A percentile compares a stretch with the other conserved stretches of the same genome.
Evolutionary conservation across 2,888 invertebrate species (phyloP).

Genomic region (Bellardia bayeri): DNA sequence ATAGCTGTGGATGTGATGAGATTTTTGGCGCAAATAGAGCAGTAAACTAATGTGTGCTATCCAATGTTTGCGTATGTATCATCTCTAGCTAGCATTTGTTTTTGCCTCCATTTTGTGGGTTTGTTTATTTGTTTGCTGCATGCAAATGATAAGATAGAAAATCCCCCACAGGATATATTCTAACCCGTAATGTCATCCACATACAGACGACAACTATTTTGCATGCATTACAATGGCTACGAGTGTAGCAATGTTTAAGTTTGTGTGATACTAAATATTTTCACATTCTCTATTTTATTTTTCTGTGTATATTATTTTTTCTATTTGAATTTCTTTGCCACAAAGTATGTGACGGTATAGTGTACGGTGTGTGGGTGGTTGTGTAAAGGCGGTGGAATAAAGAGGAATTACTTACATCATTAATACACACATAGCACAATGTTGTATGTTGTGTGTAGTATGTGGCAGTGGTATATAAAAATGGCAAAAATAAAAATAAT

Average conservation of each 20-base stretch:
- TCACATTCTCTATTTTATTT: neutral
- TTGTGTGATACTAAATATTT: conserved; percentile 18
- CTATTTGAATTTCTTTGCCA: conserved; percentile 61
- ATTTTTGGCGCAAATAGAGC: conserved; percentile 69
- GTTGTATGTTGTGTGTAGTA: conserved; percentile 26
- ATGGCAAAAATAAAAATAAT: conserved; percentile 24
- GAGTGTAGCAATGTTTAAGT: conserved; percentile 10
- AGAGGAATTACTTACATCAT: conserved; percentile 60
- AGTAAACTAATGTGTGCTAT: conserved; percentile 63
- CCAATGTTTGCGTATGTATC: neutral
- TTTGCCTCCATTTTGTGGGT: conserved; percentile 32
- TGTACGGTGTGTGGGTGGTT: neutral
- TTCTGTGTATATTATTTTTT: neutral
- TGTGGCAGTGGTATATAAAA: conserved; percentile 31
- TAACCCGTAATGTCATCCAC: conserved; percentile 68
- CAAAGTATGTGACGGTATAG: conserved; percentile 61
- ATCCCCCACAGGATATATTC: conserved; percentile 70
- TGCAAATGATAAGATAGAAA: conserved; percentile 71
- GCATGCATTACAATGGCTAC: conserved; percentile 36
- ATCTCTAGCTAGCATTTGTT: conserved; percentile 17
- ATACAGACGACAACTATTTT: conserved; percentile 40
- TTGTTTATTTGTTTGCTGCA: conserved; percentile 67
- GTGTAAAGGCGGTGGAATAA: conserved; percentile 22
- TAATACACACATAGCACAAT: conserved; percentile 64
- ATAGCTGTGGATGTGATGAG: conserved; percentile 17